Conservation (phyloP, 1,140 invertebrate species). For the Eriosoma lanigerum region DNA sequence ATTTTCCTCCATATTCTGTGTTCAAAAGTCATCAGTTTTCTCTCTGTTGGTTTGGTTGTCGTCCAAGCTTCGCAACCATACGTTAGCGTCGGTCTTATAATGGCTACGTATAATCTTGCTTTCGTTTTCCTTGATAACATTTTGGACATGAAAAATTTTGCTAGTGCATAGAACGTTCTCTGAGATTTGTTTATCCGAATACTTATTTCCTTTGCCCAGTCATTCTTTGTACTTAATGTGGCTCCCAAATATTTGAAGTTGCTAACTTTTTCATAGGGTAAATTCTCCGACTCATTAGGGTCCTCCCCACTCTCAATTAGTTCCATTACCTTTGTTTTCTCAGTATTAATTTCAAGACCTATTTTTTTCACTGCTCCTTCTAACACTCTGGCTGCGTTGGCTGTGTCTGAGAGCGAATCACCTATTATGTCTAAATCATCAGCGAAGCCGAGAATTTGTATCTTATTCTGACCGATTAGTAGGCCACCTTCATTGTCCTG, state of each 20-base stretch:
- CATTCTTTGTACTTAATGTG: not conserved
- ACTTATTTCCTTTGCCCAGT: not conserved
- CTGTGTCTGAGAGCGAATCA: not conserved
- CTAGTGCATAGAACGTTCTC: not conserved
- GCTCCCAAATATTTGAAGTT: not conserved
- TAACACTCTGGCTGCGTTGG: not conserved
- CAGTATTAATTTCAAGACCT: too few species aligned
- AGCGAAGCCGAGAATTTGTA: too few species aligned
- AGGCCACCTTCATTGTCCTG: too few species aligned
- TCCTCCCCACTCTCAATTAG: too few species aligned
- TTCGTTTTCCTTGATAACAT: too few species aligned
- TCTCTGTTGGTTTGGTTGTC: not conserved
- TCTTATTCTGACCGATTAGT: too few species aligned
- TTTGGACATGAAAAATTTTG: not conserved
- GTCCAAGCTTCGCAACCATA: slow-evolving; percentile 6
- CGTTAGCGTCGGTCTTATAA: not conserved
- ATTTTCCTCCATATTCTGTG: too few species aligned
- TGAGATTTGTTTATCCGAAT: not conserved
- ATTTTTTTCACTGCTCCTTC: not conserved
- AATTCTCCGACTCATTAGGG: not conserved
- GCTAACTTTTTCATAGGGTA: not conserved
- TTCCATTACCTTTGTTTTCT: too few species aligned
- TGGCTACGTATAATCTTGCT: not conserved
- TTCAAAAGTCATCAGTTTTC: not conserved
- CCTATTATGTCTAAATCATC: too few species aligned